These are phyloP conservation scores for Phoeniculus purpureus DNA, from an alignment of 2,797 vertebrate genomes.

Conservation along the genomic window DNA sequence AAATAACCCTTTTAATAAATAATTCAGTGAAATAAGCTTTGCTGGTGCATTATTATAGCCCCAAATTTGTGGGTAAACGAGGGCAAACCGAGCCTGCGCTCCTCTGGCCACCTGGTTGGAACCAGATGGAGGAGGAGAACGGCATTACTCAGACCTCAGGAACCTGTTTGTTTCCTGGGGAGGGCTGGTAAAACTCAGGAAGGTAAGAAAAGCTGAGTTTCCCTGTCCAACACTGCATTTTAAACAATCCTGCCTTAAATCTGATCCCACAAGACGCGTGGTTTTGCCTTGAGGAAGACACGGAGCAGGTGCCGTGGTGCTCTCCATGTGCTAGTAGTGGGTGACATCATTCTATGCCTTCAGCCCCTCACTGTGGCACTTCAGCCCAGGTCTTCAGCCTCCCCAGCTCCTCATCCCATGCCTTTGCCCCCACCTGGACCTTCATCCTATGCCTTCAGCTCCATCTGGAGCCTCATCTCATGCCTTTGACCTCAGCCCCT, in stretches of 20 bases:
- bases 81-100: not conserved
- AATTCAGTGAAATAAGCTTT: too few relatives aligned
- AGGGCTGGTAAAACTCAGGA: not conserved
- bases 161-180: fast-evolving
- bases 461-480: too few relatives aligned
- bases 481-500: too few relatives aligned
- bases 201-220: fast-evolving
- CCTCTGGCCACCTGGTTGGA: fast-evolving
- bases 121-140: not conserved
- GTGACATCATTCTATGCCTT: not conserved
- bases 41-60: too few relatives aligned
- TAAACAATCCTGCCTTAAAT: not conserved
- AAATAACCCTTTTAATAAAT: too few relatives aligned
- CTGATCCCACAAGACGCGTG: fast-evolving
- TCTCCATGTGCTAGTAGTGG: fast-evolving
- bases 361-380: too few relatives aligned
- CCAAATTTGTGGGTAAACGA: not conserved
- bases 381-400: too few relatives aligned
- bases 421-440: too few relatives aligned
- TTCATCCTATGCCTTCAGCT: too few relatives aligned
- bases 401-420: too few relatives aligned
- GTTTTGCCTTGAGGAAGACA: fast-evolving
- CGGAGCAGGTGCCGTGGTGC: not conserved
- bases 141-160: fast-evolving
- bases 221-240: fast-evolving